Evolutionary conservation across 2,888 invertebrate species (phyloP).

Genomic region (Hoplodrina ambigua): DNA sequence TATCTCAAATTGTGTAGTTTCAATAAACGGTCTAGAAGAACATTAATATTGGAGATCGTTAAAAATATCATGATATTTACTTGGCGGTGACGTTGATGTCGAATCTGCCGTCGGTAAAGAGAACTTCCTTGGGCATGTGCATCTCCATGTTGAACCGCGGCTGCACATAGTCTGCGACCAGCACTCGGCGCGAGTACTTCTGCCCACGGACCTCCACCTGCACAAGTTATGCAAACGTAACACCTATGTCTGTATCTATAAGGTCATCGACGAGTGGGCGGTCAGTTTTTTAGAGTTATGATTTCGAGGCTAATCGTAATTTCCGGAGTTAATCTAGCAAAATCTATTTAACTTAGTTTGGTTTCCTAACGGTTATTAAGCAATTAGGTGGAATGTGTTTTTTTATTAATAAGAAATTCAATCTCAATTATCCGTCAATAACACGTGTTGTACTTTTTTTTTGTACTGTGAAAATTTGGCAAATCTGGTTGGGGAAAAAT

Average conservation of each 20-base stretch:
- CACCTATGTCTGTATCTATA: constrained; percentile 47
- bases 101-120: constrained; percentile 95
- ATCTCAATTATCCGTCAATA: no score
- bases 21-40: neutral
- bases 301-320: constrained; percentile 59
- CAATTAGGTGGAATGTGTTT: neutral
- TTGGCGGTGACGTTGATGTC: constrained; percentile 95
- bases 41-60: neutral
- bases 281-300: constrained; percentile 37
- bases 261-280: constrained; percentile 66
- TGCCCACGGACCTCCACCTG: constrained; percentile 89
- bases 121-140: constrained; percentile 94
- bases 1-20: neutral
- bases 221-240: constrained; percentile 59
- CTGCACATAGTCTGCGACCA: constrained; percentile 97
- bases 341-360: constrained; percentile 2
- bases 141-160: constrained; percentile 98
- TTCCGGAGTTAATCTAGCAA: constrained; percentile 53
- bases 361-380: constrained; percentile 10
- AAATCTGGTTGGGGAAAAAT: neutral
- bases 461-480: neutral
- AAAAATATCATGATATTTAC: constrained; percentile 87
- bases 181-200: constrained; percentile 92
- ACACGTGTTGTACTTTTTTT: no score
- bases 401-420: no score